A percentile compares a stretch with the other conserved stretches of the same genome.
Evolutionary conservation across 2,888 invertebrate species (phyloP).

Genomic region (Sisyra nigra): DNA sequence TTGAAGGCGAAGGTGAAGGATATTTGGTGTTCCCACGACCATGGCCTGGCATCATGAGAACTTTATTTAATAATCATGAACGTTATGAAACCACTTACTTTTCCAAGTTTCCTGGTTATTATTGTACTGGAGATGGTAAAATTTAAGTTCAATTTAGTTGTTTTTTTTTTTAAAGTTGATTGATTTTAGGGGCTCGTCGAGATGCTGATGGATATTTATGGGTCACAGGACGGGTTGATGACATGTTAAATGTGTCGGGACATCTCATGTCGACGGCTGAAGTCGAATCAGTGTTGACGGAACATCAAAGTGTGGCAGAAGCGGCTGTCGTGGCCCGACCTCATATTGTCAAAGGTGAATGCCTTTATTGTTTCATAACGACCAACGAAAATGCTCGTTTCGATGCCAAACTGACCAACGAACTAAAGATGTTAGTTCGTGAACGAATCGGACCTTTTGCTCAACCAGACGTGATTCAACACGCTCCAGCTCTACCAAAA

Average conservation of each 20-base stretch:
- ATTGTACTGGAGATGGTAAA: constrained; percentile 94
- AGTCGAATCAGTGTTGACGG: constrained; percentile 67
- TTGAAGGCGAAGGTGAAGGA: constrained; percentile 83
- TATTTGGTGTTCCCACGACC: constrained; percentile 87
- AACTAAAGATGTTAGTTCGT: constrained; percentile 65
- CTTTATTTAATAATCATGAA: constrained; percentile 80
- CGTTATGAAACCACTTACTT: constrained; percentile 88
- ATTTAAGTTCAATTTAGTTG: background rate
- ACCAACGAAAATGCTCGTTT: constrained; percentile 62
- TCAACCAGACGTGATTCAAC: constrained; percentile 84
- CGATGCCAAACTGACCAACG: constrained; percentile 48
- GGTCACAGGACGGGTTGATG: constrained; percentile 95
- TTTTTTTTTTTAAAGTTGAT: background rate
- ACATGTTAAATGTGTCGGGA: constrained; percentile 97
- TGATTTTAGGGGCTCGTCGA: constrained; percentile 60
- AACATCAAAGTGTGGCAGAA: constrained; percentile 70
- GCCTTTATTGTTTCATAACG: constrained; percentile 92
- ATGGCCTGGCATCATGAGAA: constrained; percentile 98
- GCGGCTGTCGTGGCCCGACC: constrained; percentile 93
- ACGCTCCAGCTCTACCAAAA: constrained; percentile 88
- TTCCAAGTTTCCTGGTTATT: constrained; percentile 89
- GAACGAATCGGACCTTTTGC: constrained; percentile 92
- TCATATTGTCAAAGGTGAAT: constrained; percentile 91
- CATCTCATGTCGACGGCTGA: constrained; percentile 96
- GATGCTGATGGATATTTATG: constrained; percentile 92